phyloP scores from a whole-genome alignment of 2,797 vertebrate species.

The Bryconaethiops microstoma region DNA sequence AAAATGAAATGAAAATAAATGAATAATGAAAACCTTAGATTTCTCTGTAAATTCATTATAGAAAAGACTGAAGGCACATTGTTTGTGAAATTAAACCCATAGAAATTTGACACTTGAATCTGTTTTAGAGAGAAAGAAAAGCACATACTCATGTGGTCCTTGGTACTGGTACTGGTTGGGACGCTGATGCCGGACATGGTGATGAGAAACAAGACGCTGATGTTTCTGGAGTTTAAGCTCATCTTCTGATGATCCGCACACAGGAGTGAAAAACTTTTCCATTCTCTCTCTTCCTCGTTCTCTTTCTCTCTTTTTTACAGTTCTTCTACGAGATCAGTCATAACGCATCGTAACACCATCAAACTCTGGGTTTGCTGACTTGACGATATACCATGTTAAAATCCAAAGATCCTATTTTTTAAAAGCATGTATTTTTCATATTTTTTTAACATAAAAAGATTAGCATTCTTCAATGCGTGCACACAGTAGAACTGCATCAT shows the following conservation, averaged over 20 bases:
- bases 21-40: too few species aligned
- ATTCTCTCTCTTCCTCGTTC: conserved; percentile 57
- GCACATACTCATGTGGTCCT: conserved; percentile 48
- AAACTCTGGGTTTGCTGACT: background rate
- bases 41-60: background rate
- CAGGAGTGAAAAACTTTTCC: conserved; percentile 80
- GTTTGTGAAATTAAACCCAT: background rate
- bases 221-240: conserved; percentile 65
- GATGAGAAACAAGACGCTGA: conserved; percentile 56
- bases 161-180: conserved; percentile 47
- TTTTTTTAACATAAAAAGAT: background rate
- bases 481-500: conserved; percentile 23
- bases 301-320: conserved; percentile 62
- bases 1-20: too few species aligned
- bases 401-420: background rate
- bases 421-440: background rate
- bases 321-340: conserved; percentile 86
- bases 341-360: background rate
- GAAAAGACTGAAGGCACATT: background rate
- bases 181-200: conserved; percentile 52
- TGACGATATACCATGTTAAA: too few species aligned
- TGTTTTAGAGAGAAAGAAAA: conserved; percentile 7
- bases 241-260: conserved; percentile 65
- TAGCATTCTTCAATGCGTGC: conserved; percentile 7
- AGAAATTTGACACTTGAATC: background rate